These are phyloP conservation scores for Oxytorus armatus DNA, from an alignment of 2,888 invertebrate species.

Conservation along the genomic window DNA sequence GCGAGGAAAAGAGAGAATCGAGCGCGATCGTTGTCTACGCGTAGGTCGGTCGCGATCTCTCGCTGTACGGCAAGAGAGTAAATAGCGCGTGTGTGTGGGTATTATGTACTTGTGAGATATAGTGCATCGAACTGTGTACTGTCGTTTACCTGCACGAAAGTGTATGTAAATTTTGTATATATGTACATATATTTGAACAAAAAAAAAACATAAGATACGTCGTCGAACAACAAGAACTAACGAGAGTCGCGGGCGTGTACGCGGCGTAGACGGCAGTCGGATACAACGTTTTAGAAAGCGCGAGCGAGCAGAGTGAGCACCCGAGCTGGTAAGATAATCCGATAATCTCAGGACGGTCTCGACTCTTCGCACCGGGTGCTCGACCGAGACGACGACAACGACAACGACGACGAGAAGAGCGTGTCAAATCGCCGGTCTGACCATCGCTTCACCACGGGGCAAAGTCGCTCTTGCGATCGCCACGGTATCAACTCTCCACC, in stretches of 20 bases:
- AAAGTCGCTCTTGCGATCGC: slow-evolving; percentile 48
- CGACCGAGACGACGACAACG: slow-evolving; percentile 61
- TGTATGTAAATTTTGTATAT: neutral
- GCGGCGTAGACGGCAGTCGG: slow-evolving; percentile 64
- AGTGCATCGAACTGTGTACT: slow-evolving; percentile 1
- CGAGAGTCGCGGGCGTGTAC: slow-evolving; percentile 67
- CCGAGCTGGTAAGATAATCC: slow-evolving; percentile 67
- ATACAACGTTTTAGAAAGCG: slow-evolving; percentile 67
- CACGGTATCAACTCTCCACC: slow-evolving; percentile 10
- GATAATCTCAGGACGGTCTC: slow-evolving; percentile 64
- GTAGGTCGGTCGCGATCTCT: slow-evolving; percentile 65
- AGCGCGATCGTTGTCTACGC: slow-evolving; percentile 44
- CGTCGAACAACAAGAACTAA: slow-evolving; percentile 70
- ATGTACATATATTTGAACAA: slow-evolving; percentile 9
- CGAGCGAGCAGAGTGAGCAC: slow-evolving; percentile 47
- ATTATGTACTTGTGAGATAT: slow-evolving; percentile 2
- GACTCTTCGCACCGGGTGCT: slow-evolving; percentile 59
- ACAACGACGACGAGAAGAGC: slow-evolving; percentile 58
- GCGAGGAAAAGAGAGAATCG: slow-evolving; percentile 44
- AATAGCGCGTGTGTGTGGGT: slow-evolving; percentile 28
- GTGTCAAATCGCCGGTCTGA: slow-evolving; percentile 54
- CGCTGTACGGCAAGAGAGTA: slow-evolving; percentile 33
- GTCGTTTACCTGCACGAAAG: neutral
- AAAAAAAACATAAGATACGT: slow-evolving; percentile 45
- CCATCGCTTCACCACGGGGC: slow-evolving; percentile 51